phyloP scores from a whole-genome alignment of 1,140 invertebrate species.

The Sarcophaga peregrina region DNA sequence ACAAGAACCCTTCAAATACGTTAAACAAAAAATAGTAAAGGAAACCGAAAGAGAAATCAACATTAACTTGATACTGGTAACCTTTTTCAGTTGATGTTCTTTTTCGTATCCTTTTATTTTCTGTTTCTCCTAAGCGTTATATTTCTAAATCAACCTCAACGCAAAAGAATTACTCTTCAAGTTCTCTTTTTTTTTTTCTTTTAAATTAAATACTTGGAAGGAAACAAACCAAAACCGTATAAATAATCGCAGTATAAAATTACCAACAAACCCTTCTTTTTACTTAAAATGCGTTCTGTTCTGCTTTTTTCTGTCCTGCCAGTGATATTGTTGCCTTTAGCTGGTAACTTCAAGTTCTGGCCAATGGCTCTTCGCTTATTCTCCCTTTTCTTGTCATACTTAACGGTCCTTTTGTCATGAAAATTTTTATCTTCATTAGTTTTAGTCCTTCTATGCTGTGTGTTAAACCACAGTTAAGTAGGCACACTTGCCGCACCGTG shows the following conservation, averaged over 20 bases:
- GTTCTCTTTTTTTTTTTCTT: neutral
- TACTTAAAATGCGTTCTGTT: neutral
- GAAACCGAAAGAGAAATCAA: neutral
- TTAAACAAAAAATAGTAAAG: neutral
- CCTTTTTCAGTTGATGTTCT: slow-evolving; percentile 4
- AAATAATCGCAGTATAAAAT: neutral
- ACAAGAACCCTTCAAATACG: neutral
- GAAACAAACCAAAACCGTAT: neutral
- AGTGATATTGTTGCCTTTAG: slow-evolving; percentile 6
- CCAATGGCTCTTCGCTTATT: neutral
- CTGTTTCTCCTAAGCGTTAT: neutral
- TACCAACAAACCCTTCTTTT: neutral
- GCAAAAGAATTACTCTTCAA: too few relatives aligned
- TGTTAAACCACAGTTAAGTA: slow-evolving; percentile 23
- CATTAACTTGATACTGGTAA: slow-evolving; percentile 31
- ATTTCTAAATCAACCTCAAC: neutral
- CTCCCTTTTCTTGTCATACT: neutral
- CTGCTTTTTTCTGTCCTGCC: neutral
- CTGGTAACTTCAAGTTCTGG: neutral
- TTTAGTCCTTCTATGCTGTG: neutral
- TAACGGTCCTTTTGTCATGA: slow-evolving; percentile 38
- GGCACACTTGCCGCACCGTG: neutral
- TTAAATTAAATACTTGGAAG: neutral
- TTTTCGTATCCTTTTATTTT: too few relatives aligned
- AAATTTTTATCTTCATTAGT: slow-evolving; percentile 46